Conservation (phyloP, 2,797 vertebrate species). For the Sebastes diaconus region DNA sequence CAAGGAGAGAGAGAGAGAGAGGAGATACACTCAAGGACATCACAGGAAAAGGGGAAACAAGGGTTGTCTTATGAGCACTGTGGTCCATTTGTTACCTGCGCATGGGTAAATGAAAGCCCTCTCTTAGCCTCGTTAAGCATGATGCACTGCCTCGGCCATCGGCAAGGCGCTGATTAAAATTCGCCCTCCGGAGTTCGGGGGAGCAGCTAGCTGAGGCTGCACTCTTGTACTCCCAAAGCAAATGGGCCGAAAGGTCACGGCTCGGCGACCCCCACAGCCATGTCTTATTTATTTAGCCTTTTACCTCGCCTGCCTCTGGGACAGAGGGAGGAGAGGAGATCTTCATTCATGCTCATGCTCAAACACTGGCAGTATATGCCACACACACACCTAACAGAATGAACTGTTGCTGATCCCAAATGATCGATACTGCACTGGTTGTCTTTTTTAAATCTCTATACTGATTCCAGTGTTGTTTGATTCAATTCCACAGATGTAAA, state of each 20-base stretch:
- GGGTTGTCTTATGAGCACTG: constrained; percentile 39
- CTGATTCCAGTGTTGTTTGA: background rate
- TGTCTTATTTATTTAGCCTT: constrained; percentile 74
- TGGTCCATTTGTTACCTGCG: constrained; percentile 74
- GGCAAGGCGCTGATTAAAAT: constrained; percentile 78
- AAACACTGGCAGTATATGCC: background rate
- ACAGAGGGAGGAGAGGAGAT: constrained; percentile 4
- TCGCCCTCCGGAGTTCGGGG: constrained; percentile 57
- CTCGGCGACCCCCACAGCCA: constrained; percentile 57
- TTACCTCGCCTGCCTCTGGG: constrained; percentile 36
- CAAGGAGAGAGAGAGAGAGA: background rate
- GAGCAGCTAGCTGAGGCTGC: constrained; percentile 61
- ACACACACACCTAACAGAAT: background rate
- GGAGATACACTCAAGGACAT: constrained; percentile 40
- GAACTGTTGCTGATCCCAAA: background rate
- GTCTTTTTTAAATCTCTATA: background rate
- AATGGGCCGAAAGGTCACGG: constrained; percentile 71
- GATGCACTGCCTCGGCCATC: constrained; percentile 68
- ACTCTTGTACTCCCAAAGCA: constrained; percentile 60
- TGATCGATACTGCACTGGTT: background rate
- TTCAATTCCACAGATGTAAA: background rate
- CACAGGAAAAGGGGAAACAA: constrained; percentile 17
- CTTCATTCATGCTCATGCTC: constrained; percentile 25
- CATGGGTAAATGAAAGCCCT: constrained; percentile 71
- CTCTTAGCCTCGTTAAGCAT: constrained; percentile 78